Evolutionary conservation across 53 echinoderm and acorn worm species (phyloP).

Genomic region (Apostichopus leukothele): DNA sequence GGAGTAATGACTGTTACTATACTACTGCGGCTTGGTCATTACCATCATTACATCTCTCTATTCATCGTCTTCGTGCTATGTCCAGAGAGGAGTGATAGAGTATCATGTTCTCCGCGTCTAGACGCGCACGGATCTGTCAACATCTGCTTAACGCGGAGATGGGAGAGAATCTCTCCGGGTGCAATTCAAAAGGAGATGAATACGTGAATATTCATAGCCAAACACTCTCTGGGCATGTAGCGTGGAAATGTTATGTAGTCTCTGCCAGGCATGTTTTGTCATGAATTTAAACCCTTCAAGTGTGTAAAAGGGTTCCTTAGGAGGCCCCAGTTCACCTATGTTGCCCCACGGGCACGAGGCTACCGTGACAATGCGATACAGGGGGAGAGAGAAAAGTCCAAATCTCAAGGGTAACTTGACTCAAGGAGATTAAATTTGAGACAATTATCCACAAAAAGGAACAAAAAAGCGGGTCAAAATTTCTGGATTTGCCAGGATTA

Average conservation of each 20-base stretch:
- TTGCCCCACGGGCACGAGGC: conserved; percentile 27
- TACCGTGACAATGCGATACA: conserved; percentile 25
- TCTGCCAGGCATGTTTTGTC: neutral
- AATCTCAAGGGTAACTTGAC: conserved; percentile 37
- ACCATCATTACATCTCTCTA: no score
- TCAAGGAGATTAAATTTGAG: conserved; percentile 40
- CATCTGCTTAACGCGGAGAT: conserved; percentile 1
- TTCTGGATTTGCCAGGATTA: neutral
- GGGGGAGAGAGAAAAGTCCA: conserved; percentile 2
- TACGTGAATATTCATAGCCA: conserved; percentile 38
- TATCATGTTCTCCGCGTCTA: conserved; percentile 2
- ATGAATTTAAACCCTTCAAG: neutral
- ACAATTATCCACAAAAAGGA: conserved; percentile 35
- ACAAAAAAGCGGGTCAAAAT: conserved; percentile 30
- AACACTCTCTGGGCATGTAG: neutral
- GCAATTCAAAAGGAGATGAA: conserved; percentile 25
- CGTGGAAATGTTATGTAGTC: neutral
- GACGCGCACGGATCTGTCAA: neutral
- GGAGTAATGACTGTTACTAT: no score
- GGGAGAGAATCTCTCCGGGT: neutral
- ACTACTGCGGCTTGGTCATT: no score
- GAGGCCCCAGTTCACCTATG: conserved; percentile 16
- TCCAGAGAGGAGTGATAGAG: neutral
- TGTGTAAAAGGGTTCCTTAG: neutral
- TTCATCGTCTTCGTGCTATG: neutral